A percentile compares a stretch with the other conserved stretches of the same genome.
These are phyloP conservation scores for Acomys russatus DNA, from an alignment of 2,797 vertebrate genomes.

Conservation along the genomic window DNA sequence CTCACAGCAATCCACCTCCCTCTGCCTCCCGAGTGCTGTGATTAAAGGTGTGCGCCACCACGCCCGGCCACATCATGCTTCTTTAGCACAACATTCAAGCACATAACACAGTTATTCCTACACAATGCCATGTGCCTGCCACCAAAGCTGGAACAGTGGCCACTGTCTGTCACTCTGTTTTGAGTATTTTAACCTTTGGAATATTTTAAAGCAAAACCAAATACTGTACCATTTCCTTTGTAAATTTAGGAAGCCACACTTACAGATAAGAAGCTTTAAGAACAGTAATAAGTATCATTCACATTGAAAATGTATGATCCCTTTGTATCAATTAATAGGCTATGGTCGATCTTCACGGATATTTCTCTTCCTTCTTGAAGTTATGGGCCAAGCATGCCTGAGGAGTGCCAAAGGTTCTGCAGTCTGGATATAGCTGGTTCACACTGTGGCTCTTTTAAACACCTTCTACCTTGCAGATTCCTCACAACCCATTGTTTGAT, in stretches of 20 bases:
- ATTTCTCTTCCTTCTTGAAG: background rate
- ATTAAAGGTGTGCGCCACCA: no score
- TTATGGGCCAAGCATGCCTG: background rate
- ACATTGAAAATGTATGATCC: background rate
- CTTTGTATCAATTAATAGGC: background rate
- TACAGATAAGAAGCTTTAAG: slow-evolving; percentile 12
- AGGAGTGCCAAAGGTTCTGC: background rate
- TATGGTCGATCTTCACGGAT: background rate
- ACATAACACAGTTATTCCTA: background rate
- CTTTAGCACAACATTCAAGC: background rate
- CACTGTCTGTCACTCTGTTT: background rate
- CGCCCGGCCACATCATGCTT: background rate
- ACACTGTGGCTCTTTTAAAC: background rate
- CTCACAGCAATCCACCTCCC: no score
- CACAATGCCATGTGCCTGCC: background rate
- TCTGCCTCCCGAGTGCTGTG: no score
- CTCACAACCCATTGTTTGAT: no score
- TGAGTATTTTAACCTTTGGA: background rate
- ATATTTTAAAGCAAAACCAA: slow-evolving; percentile 35
- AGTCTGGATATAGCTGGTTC: rapidly evolving
- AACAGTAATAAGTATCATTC: background rate
- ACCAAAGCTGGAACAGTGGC: background rate
- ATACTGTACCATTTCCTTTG: background rate
- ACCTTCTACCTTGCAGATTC: background rate
- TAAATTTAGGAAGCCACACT: background rate